Evolutionary conservation across 2,797 vertebrate species (phyloP), one percentile per base, ranked within the genome.

Genomic region (Epinephelus coioides): DNA sequence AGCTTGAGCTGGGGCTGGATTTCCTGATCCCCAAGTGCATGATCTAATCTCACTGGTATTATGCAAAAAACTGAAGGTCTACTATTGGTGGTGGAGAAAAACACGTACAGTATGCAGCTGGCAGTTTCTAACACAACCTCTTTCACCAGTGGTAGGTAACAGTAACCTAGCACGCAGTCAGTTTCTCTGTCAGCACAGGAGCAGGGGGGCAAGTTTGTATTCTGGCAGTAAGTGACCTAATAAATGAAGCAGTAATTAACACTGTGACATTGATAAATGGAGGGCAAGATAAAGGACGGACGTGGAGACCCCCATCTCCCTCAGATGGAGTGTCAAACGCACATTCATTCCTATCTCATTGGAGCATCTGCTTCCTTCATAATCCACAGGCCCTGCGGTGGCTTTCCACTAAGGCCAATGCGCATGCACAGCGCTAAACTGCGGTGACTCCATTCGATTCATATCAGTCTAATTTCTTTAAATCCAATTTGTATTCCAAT

Each of bases 401-500:
- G 82, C 79, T 86, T 87, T 87, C 73, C 82, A 73, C 69, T 65
- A 56, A 79, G 86, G 70, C 89, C 86, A 86, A 92, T 90, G 91
- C 92, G 94, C 94, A 95, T 68, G 85, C 86, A 89, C 85, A 43
- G 74, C 73, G 93, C 95, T 94, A 96, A 97, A 97, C 95, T 95
- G 95, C 95, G 95, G 96, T 88, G 94, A 96, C 96, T 96, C 95
- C 96, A 97, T 98, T 97, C 96, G 94, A 98, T 99, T 98, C 97
- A 97, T 97, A 98, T 97, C 97, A 97, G 95, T 97, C 96, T 98
- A 98, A 99, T 98, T 98, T 98, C 95, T 96, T 97, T 97, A 96
- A 98, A 98, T 97, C 96, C 96, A 98, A 99, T 99, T 99, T 98
- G 96, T 98, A 98, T 98, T 98, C 96, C 96, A 97, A 98, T 97